phyloP scores from a whole-genome alignment of 2,113 vertebrate genomes.

The Austrofundulus limnaeus region DNA sequence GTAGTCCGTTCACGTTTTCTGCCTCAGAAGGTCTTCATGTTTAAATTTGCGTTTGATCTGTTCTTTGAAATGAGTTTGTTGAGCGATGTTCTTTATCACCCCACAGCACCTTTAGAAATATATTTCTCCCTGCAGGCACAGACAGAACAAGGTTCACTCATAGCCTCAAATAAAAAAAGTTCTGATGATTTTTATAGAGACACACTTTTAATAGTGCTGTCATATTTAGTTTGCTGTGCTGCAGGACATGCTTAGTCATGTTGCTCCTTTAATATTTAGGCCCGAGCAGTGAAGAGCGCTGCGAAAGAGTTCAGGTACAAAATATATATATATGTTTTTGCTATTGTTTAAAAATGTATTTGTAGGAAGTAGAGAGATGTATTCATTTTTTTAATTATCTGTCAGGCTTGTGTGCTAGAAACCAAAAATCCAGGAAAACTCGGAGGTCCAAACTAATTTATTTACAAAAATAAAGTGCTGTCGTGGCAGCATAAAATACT shows the following conservation, averaged over 20 bases:
- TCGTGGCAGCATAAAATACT: no score
- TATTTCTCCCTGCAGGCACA: not conserved
- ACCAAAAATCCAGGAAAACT: no score
- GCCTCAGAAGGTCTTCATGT: not conserved
- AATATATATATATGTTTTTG: no score
- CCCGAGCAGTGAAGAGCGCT: no score
- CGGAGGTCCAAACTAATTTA: no score
- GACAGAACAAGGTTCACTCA: conserved; percentile 3
- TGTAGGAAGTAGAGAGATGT: no score
- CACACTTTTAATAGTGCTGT: not conserved
- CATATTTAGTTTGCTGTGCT: not conserved
- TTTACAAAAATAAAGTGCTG: no score
- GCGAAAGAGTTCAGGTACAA: no score
- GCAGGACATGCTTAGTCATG: not conserved
- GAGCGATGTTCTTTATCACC: not conserved
- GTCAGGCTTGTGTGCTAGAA: no score
- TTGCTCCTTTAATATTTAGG: not conserved
- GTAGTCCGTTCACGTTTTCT: not conserved
- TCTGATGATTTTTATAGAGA: not conserved
- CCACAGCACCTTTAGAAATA: not conserved
- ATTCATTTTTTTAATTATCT: no score
- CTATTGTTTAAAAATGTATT: no score
- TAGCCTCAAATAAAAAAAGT: not conserved
- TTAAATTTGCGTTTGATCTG: conserved; percentile 12
- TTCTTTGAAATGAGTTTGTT: conserved; percentile 13